These are phyloP conservation scores for Florisuga fusca DNA, from an alignment of 2,797 vertebrate species.

Conservation along the genomic window DNA sequence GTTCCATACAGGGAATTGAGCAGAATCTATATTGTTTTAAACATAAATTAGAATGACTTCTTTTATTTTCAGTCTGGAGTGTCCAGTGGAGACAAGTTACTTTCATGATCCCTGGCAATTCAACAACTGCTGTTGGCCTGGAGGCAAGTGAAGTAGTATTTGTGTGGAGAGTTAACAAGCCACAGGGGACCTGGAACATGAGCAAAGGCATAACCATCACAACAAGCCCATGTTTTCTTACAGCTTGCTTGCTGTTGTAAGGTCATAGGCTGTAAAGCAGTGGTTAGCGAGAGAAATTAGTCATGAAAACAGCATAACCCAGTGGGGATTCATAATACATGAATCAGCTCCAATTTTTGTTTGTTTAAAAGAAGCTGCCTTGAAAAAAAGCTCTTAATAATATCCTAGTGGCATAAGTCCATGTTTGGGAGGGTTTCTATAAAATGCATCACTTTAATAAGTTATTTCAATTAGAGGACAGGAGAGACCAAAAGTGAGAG, in stretches of 20 bases:
- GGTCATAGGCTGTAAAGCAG: constrained; percentile 74
- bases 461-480: not conserved
- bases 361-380: constrained; percentile 64
- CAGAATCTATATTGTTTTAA: not conserved
- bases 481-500: not conserved
- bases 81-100: not conserved
- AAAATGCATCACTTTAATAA: not conserved
- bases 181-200: constrained; percentile 63
- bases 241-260: constrained; percentile 68
- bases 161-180: constrained; percentile 71
- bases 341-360: constrained; percentile 68
- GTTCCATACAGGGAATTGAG: not conserved
- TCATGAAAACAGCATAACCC: constrained; percentile 75
- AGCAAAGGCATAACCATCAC: constrained; percentile 69
- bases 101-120: constrained; percentile 21
- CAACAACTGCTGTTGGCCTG: constrained; percentile 39
- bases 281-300: constrained; percentile 80
- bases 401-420: not conserved
- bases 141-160: constrained; percentile 42
- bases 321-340: constrained; percentile 68
- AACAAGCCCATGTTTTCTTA: constrained; percentile 75
- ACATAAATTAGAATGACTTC: not conserved
- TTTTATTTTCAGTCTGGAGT: constrained; percentile 14
- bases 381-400: constrained; percentile 17
- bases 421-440: not conserved